Percentiles rank a stretch among this genome's conserved stretches.
Evolutionary conservation across 1,140 invertebrate species (phyloP).

Genomic region (Centruroides sculpturatus): DNA sequence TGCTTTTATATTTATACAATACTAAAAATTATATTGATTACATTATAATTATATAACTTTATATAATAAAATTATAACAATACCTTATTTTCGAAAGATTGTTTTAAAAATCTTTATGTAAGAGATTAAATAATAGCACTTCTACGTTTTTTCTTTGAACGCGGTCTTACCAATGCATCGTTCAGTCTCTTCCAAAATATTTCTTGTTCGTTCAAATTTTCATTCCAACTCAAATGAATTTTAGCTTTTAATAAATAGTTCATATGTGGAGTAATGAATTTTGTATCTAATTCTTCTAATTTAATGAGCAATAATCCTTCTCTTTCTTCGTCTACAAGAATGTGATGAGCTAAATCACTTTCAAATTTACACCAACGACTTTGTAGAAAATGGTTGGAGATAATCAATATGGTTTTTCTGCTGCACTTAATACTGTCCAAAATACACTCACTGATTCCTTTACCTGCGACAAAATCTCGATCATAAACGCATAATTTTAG

Average conservation of each 20-base stretch:
- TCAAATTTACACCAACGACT: conserved; percentile 66
- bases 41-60: too few species aligned
- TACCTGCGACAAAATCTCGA: conserved; percentile 46
- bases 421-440: conserved; percentile 41
- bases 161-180: conserved; percentile 17
- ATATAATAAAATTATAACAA: too few species aligned
- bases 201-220: conserved; percentile 30
- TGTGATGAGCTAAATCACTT: conserved; percentile 38
- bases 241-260: conserved; percentile 43
- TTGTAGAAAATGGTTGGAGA: conserved; percentile 44
- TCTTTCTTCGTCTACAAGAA: conserved; percentile 30
- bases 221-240: conserved; percentile 41
- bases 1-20: too few species aligned
- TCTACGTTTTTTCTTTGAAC: too few species aligned
- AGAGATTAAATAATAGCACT: too few species aligned
- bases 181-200: conserved; percentile 37
- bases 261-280: conserved; percentile 37
- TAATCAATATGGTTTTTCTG: conserved; percentile 41
- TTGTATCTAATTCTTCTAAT: conserved; percentile 36
- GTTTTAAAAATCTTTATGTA: too few species aligned
- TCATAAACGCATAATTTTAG: conserved; percentile 46
- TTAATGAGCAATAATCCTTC: conserved; percentile 43
- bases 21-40: too few species aligned
- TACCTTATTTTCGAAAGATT: too few species aligned
- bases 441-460: conserved; percentile 43